Evolutionary conservation across 2,113 vertebrate genomes (phyloP).

Genomic region (Orcinus orca): DNA sequence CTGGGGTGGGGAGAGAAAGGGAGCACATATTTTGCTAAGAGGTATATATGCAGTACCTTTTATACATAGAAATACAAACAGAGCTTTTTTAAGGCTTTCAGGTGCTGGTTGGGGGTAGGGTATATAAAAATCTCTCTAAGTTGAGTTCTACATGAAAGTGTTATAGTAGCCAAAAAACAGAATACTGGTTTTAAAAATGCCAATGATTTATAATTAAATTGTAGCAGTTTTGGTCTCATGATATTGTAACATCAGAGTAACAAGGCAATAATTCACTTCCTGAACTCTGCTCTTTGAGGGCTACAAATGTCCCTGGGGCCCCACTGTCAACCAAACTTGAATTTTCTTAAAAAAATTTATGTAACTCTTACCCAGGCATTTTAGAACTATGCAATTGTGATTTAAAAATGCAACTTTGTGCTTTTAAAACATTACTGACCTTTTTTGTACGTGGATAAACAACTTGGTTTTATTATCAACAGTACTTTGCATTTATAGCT

Average conservation of each 20-base stretch:
- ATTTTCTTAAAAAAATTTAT: constrained; percentile 65
- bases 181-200: constrained; percentile 61
- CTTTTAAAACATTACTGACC: constrained; percentile 68
- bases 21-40: constrained; percentile 58
- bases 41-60: constrained; percentile 58
- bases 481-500: constrained; percentile 77
- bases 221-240: constrained; percentile 45
- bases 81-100: constrained; percentile 65
- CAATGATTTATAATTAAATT: constrained; percentile 57
- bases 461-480: constrained; percentile 76
- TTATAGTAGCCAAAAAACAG: constrained; percentile 62
- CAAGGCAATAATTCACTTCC: constrained; percentile 61
- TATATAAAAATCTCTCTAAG: background rate
- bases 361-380: constrained; percentile 63
- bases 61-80: constrained; percentile 70
- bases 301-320: constrained; percentile 34
- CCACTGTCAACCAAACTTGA: constrained; percentile 72
- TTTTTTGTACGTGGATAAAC: constrained; percentile 74
- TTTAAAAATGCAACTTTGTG: constrained; percentile 71
- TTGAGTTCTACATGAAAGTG: constrained; percentile 47
- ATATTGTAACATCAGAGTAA: background rate
- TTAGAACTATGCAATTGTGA: constrained; percentile 69
- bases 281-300: constrained; percentile 38
- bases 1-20: constrained; percentile 72
- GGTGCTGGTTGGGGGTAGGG: constrained; percentile 63